phyloP scores from a whole-genome alignment of 2,113 vertebrate genomes.

The Cebus imitator region DNA sequence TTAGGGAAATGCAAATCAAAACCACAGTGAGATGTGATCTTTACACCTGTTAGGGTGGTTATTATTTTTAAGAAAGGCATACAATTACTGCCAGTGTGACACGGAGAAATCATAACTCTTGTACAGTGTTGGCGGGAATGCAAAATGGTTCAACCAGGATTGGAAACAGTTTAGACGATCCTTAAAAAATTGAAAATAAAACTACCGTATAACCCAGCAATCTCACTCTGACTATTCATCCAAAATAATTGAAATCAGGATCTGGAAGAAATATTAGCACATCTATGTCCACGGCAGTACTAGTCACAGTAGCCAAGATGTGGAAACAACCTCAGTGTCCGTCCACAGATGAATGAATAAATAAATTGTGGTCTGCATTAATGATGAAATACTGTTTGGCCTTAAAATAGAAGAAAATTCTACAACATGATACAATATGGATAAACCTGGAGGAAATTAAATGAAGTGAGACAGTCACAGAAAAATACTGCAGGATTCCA shows the following conservation, averaged over 20 bases:
- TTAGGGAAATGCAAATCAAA: background rate
- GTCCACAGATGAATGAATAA: background rate
- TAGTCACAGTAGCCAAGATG: background rate
- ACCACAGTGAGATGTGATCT: background rate
- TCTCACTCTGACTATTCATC: background rate
- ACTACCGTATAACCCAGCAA: background rate
- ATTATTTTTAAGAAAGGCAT: background rate
- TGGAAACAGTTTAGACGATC: fast-evolving
- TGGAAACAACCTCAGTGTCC: background rate
- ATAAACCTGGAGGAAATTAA: background rate
- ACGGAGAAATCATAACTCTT: background rate
- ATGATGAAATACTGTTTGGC: background rate
- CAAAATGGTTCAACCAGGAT: background rate
- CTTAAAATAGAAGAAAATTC: background rate
- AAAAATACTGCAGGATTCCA: background rate
- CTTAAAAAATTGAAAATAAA: background rate
- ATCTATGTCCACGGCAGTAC: background rate
- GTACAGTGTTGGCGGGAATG: background rate
- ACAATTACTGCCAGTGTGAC: background rate
- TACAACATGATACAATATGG: background rate
- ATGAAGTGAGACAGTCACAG: background rate
- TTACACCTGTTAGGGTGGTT: background rate
- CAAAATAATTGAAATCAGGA: background rate
- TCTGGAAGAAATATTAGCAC: background rate
- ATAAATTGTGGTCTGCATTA: background rate